Evolutionary conservation across 2,888 invertebrate genomes (phyloP).

Genomic region (Acleris holmiana): DNA sequence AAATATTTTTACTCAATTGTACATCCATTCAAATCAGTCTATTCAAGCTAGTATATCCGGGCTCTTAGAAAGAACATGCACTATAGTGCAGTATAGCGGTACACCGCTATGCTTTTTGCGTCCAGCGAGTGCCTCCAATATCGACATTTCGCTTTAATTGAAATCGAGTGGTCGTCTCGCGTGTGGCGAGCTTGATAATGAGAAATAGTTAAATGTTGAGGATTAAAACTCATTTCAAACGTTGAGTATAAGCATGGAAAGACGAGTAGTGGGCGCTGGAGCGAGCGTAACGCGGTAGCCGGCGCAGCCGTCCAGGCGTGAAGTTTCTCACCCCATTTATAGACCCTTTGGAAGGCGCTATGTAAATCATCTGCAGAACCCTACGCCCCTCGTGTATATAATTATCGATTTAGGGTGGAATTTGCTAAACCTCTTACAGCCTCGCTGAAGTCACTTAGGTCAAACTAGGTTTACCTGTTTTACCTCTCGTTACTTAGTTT

Average conservation of each 20-base stretch:
- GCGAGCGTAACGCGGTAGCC: slow-evolving; percentile 63
- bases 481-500: background rate
- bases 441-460: background rate
- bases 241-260: slow-evolving; percentile 39
- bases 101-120: background rate
- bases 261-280: slow-evolving; percentile 56
- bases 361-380: slow-evolving; percentile 44
- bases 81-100: background rate
- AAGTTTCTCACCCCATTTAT: slow-evolving; percentile 65
- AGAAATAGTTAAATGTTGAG: slow-evolving; percentile 7
- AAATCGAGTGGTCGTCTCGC: slow-evolving; percentile 20
- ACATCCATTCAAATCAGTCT: no score
- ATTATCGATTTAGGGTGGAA: slow-evolving; percentile 29
- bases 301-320: slow-evolving; percentile 59
- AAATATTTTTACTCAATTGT: no score
- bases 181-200: slow-evolving; percentile 15
- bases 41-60: no score
- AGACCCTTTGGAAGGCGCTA: slow-evolving; percentile 45
- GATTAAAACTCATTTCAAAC: slow-evolving; percentile 20
- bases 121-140: slow-evolving; percentile 22
- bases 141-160: slow-evolving; percentile 34
- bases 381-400: slow-evolving; percentile 43
- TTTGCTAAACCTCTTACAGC: slow-evolving; percentile 12
- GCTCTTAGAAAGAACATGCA: background rate
- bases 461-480: background rate